A percentile compares a stretch with the other conserved stretches of the same genome.
Evolutionary conservation across 1,140 invertebrate species (phyloP).

Genomic region (Ostrea denselamellosa): DNA sequence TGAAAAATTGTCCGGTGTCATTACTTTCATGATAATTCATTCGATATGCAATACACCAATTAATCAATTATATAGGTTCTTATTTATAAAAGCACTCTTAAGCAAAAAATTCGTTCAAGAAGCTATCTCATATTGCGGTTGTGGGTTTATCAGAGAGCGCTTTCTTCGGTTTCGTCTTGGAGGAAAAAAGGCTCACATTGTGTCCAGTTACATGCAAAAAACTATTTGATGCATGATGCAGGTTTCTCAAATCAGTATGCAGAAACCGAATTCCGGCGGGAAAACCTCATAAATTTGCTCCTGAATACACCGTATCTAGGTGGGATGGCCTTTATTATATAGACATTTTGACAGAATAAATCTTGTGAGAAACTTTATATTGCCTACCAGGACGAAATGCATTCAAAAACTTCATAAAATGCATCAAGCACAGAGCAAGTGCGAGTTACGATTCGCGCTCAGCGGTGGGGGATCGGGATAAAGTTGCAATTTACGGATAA

Average conservation of each 20-base stretch:
- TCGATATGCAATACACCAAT: neutral
- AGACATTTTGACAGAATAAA: constrained; percentile 32
- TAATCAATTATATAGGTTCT: neutral
- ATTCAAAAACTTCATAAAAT: constrained; percentile 27
- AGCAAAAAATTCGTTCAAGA: neutral
- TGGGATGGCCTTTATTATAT: constrained; percentile 6
- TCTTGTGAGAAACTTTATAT: constrained; percentile 24
- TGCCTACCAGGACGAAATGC: constrained; percentile 33
- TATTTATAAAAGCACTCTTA: neutral
- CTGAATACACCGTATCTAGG: constrained; percentile 14
- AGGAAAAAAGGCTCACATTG: neutral
- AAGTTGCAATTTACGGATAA: constrained; percentile 28
- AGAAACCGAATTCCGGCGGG: constrained; percentile 10
- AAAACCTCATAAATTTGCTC: neutral
- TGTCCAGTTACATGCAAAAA: constrained; percentile 34
- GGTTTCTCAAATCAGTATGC: constrained; percentile 29
- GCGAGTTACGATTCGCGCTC: constrained; percentile 22
- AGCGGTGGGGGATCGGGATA: constrained; percentile 11
- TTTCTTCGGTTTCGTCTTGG: neutral
- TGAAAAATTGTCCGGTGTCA: too few relatives aligned
- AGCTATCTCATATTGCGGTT: neutral
- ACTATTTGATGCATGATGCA: constrained; percentile 7
- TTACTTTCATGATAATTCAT: neutral
- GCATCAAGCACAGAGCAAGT: constrained; percentile 3
- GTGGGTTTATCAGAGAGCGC: neutral